Evolutionary conservation across 2,113 vertebrate genomes (phyloP), one percentile per base, ranked within the genome.

Genomic region (Bos indicus): DNA sequence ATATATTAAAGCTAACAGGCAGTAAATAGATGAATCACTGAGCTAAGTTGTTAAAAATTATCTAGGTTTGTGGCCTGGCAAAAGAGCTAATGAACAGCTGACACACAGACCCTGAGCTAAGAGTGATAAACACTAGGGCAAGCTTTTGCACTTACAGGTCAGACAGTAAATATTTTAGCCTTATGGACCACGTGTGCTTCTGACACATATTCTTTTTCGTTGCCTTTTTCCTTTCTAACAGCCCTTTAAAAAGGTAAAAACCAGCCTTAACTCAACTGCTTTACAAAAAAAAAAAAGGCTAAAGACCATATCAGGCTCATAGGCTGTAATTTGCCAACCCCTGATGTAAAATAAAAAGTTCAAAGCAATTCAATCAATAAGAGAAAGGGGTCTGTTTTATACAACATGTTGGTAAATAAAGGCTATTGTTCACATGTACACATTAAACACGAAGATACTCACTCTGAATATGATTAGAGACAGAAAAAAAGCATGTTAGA

Each of bases 381-480:
- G 16, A 84, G 36, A 13, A 92, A 85, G 30, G 23, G 15, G 46
- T 10, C 26, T 43, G 25, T 78, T 89, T 95, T 85, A 94, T 60
- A 97, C 2, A 83, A 51, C 1, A 14, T 57, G 19, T 51, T 71
- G 28, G 46, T 71, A 97, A 96, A 96, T 59, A 91, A 93, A 95
- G 25, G 36, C 10, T 14, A 85, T 17, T 87, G 74, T 62, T 82
- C 13, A 62, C 60, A 62, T 7, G 60, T 62, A 62, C 28, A 89
- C 40, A 87, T 64, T 92, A 92, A 95, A 96, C 67, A 90, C 7
- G 80, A 93, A 96, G 52, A 84, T 30, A 94, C 77, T 84, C 78
- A 92, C 23, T 15, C 40, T 86, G 25, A 96, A 67, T 46, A 80
- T 48, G 96, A 91, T 57, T 71, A 90, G 17, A 87, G 25, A 80